Evolutionary conservation across 2,113 vertebrate species (phyloP), one percentile per base, ranked within the genome.

Genomic region (Solenodon paradoxus): DNA sequence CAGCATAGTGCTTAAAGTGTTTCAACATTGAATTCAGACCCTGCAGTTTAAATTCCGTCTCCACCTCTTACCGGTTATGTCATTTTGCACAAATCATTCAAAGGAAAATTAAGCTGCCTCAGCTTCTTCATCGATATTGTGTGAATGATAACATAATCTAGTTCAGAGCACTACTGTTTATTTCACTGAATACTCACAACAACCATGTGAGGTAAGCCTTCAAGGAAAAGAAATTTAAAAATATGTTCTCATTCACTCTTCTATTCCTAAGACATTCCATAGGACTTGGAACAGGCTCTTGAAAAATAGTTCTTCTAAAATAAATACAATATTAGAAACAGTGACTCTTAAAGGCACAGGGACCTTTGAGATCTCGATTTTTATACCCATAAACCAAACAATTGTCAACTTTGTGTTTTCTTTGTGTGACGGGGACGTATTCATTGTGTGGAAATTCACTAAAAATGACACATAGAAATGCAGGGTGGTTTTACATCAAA

Each of bases 1-100:
- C 0, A 66, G 30, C 11, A 75, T 3, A 5, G 15, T 13, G 15
- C 5, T 38, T 26, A 26, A 5, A n/a, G 13, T 30, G 11, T 13
- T 57, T 38, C 35, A 6, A 9, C 10, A 45, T 80, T 71, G 32
- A 51, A 11, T 49, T 53, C 47, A 57, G 26, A n/a, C 9, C 61
- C 19, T 6, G 1, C 4, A 17, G 26, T 61, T 19, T 86, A 28
- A 59, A 82, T 71, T 32, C 24, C 63, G 13, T 5, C 16, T 13
- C 19, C 9, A 7, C 3, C 13, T 38, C 61, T 78, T 38, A 45
- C 5, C 49, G 79, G 35, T 13, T 64, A 2, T 49, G 24, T 24
- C 11, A 49, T 15, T 17, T 0, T 42, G 11, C 42, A 88, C 13
- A 53, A 26, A 85, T 26, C 38, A 63, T 63, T 85, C 77, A 75